phyloP scores from a whole-genome alignment of 1,140 invertebrate species.

The Platorchestia sp. region DNA sequence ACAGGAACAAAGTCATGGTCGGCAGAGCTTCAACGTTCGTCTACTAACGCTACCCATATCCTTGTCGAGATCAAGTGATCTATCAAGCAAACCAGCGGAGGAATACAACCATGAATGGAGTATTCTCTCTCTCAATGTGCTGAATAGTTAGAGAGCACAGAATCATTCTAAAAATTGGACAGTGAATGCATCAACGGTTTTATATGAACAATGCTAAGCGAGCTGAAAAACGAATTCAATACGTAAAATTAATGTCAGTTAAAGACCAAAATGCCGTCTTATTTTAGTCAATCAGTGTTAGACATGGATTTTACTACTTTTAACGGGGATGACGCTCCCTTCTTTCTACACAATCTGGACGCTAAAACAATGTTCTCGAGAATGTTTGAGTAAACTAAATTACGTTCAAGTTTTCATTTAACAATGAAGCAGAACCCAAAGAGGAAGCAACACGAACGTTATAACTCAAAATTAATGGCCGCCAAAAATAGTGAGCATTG shows the following conservation, averaged over 20 bases:
- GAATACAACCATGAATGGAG: neutral
- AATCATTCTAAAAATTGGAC: neutral
- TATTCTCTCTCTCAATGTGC: neutral
- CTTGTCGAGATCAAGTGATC: constrained; percentile 25
- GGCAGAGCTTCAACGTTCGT: neutral
- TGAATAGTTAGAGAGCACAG: neutral
- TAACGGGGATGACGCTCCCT: neutral
- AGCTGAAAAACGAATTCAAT: neutral
- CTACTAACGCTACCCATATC: neutral
- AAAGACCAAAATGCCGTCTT: neutral
- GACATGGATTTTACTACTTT: neutral
- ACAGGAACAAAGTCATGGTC: neutral
- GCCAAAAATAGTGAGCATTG: neutral
- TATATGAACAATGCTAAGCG: neutral
- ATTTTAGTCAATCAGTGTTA: neutral
- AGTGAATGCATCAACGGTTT: neutral
- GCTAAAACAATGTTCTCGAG: neutral
- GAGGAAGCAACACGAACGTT: neutral
- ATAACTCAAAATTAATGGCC: neutral
- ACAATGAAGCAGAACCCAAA: neutral
- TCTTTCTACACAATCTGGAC: neutral
- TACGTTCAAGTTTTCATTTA: neutral
- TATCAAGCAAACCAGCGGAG: neutral
- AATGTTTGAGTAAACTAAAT: neutral
- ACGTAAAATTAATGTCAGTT: neutral